These are phyloP conservation scores for Homalodisca vitripennis DNA, from an alignment of 1,140 invertebrate species.

Conservation along the genomic window DNA sequence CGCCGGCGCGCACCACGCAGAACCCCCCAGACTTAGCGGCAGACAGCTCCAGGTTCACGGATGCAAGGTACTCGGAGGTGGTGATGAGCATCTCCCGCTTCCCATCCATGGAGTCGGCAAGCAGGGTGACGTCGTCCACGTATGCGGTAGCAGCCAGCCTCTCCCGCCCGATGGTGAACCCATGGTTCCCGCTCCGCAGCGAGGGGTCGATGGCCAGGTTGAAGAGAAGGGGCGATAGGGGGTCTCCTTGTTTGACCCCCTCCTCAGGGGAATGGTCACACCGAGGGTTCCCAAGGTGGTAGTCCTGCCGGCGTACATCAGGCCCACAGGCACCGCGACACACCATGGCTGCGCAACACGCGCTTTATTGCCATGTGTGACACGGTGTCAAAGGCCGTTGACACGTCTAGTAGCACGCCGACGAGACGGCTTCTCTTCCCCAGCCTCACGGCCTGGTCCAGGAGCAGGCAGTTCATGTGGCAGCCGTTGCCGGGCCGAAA, in stretches of 20 bases:
- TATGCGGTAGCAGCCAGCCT: neutral
- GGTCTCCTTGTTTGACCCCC: neutral
- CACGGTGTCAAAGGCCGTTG: neutral
- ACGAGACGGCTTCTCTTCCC: slow-evolving; percentile 28
- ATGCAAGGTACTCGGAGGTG: neutral
- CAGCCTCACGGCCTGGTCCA: slow-evolving; percentile 1
- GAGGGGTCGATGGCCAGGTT: neutral
- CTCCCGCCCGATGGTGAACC: neutral
- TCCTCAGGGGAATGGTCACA: slow-evolving; percentile 22
- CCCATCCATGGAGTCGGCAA: neutral
- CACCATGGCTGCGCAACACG: neutral
- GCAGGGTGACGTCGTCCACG: too few species aligned
- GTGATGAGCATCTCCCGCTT: neutral
- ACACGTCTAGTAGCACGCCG: slow-evolving; percentile 22
- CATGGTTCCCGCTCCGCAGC: too few species aligned
- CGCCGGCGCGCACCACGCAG: too few species aligned
- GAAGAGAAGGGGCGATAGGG: neutral
- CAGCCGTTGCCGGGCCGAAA: slow-evolving; percentile 38
- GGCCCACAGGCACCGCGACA: neutral
- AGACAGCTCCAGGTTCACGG: neutral
- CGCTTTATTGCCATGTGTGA: neutral
- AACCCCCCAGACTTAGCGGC: neutral
- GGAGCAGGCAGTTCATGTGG: slow-evolving; percentile 20
- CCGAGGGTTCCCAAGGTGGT: neutral
- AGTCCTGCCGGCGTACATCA: neutral